These are phyloP conservation scores for Holothuria scabra DNA, from an alignment of 53 echinoderm and acorn worm genomes.

Conservation along the genomic window DNA sequence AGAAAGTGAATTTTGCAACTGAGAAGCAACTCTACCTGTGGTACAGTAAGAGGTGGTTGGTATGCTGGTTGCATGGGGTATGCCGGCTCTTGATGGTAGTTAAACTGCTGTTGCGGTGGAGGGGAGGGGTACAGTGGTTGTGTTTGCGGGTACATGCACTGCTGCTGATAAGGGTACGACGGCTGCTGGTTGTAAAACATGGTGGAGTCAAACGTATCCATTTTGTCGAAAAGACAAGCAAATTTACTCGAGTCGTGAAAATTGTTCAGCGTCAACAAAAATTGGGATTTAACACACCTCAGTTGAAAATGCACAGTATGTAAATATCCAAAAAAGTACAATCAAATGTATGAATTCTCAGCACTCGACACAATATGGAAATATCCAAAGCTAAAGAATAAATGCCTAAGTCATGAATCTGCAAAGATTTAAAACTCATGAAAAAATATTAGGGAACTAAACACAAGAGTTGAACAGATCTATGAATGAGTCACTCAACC, in stretches of 20 bases:
- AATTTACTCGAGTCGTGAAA: no score
- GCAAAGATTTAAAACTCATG: conserved; percentile 12
- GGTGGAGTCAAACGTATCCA: conserved; percentile 40
- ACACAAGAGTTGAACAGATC: background rate
- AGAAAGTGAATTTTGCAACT: no score
- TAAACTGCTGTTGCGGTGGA: conserved; percentile 31
- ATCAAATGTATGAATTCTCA: no score
- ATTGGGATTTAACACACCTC: no score
- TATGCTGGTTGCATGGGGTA: conserved; percentile 42
- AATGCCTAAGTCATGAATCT: conserved; percentile 18
- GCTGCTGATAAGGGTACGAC: conserved; percentile 6
- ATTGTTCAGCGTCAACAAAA: no score
- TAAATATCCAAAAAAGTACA: no score
- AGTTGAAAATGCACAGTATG: no score
- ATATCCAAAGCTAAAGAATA: background rate
- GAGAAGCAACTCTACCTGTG: background rate
- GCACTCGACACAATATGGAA: no score
- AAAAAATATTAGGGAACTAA: background rate
- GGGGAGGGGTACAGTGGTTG: conserved; percentile 45
- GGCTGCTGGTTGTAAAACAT: conserved; percentile 37
- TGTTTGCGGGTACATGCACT: conserved; percentile 31
- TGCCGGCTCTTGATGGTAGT: conserved; percentile 21
- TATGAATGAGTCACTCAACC: conserved; percentile 11
- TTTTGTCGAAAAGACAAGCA: background rate
- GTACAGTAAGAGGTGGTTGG: conserved; percentile 26